Conservation (phyloP, 2,797 vertebrate species). For the Pangasius krempfi region DNA sequence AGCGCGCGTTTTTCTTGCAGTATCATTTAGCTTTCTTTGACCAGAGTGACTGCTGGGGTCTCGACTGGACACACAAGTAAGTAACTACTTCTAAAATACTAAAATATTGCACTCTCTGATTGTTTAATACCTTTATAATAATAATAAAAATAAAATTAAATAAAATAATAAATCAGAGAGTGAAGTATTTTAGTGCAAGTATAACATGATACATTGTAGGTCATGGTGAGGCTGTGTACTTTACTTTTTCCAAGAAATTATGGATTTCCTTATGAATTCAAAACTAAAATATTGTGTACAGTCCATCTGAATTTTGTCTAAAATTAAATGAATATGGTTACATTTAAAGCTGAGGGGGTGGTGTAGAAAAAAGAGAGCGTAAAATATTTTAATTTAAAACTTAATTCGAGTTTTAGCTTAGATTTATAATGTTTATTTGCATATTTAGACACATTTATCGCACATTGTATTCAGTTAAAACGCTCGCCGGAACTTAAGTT, state of each 20-base stretch:
- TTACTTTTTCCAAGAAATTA: neutral
- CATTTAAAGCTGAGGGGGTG: neutral
- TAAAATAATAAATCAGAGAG: neutral
- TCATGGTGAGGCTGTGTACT: neutral
- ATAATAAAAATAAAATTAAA: neutral
- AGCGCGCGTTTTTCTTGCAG: neutral
- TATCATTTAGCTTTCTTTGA: neutral
- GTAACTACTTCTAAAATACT: neutral
- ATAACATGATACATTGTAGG: neutral
- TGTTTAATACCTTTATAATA: neutral
- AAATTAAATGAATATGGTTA: neutral
- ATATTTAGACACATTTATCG: neutral
- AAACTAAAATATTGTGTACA: neutral
- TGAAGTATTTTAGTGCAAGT: neutral
- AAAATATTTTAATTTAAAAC: neutral
- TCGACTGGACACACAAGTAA: neutral
- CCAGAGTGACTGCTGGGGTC: neutral
- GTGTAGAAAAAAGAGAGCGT: neutral
- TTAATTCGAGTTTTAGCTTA: neutral
- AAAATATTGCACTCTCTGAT: neutral
- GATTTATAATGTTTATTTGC: neutral
- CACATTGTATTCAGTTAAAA: neutral
- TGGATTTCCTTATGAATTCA: neutral
- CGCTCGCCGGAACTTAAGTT: neutral
- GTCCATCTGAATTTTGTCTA: neutral